Evolutionary conservation across 2,113 vertebrate genomes (phyloP), one percentile per base, ranked within the genome.

Genomic region (Phaethornis superciliosus): DNA sequence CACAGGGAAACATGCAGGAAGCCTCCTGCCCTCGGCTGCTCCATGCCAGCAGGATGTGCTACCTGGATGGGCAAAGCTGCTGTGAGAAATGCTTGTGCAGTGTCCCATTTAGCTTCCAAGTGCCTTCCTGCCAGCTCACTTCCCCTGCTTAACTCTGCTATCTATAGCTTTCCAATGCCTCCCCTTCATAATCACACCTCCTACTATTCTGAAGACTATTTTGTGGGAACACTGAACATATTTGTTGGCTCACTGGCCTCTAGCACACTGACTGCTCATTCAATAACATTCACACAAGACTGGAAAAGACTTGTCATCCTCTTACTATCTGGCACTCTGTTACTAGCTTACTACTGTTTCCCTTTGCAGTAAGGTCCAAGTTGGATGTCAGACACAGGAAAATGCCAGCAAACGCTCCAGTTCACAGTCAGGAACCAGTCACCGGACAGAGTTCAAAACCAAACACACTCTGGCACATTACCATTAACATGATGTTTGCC

Each of bases 231-330:
- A 5, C 68, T 77, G 94, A 95, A 92, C 88, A 75, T 89, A 93
- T 95, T 95, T 95, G 91, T 88, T 94, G 94, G 96, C 95, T 96
- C 88, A 49, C 89, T 95, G 95, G 93, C 93, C 95, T 78, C 93
- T 89, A 91, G 92, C 88, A 85, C 81, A 63, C 87, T 81, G 95
- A 95, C 94, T 96, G 93, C 93, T 95, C 95, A 94, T 96, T 96
- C 94, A 94, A 67, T 86, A 93, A 84, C 84, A 81, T 84, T 92
- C 91, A 89, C 89, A 82, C 87, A 87, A 90, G 88, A 85, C 85
- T 96, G 95, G 95, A 93, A 95, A 95, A 95, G 94, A 85, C 94
- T 96, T 95, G 94, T 95, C 94, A 94, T 94, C 91, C 67, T 94
- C 81, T 95, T 90, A 95, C 91, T 96, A 84, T 93, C 84, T 88